Conservation (phyloP, 2,888 invertebrate genomes). For the Bugulina stolonifera region DNA sequence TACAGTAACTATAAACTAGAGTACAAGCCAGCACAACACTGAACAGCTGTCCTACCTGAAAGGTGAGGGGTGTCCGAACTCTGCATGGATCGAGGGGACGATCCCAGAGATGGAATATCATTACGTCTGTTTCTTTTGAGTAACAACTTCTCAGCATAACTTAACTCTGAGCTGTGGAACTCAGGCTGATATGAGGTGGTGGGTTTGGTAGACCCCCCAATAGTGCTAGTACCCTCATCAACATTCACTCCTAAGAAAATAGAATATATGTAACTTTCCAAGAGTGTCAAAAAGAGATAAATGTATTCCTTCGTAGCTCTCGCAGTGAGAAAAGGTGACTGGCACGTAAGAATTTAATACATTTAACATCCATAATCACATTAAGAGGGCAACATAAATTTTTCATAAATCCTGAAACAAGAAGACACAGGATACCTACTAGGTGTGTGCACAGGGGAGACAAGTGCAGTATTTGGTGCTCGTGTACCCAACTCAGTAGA, state of each 20-base stretch:
- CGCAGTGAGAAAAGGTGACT: no score
- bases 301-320: no score
- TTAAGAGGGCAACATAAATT: no score
- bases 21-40: no score
- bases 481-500: not conserved
- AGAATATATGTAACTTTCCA: no score
- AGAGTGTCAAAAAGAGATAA: no score
- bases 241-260: slow-evolving; percentile 35
- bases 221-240: slow-evolving; percentile 38
- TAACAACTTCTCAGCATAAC: slow-evolving; percentile 47
- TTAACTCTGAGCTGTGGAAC: slow-evolving; percentile 38
- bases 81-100: not conserved
- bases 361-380: no score
- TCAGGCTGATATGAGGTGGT: slow-evolving; percentile 37
- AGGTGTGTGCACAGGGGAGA: slow-evolving; percentile 35
- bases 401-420: no score
- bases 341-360: no score
- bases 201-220: slow-evolving; percentile 30
- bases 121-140: slow-evolving; percentile 47
- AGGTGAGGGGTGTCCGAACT: no score
- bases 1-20: no score
- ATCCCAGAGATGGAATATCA: slow-evolving; percentile 33
- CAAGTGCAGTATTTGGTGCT: not conserved
- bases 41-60: no score
- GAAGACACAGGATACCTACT: slow-evolving; percentile 33